Percentiles rank a stretch among this genome's conserved stretches.
Evolutionary conservation across 2,888 invertebrate genomes (phyloP).

Genomic region (Steinernema carpocapsae): DNA sequence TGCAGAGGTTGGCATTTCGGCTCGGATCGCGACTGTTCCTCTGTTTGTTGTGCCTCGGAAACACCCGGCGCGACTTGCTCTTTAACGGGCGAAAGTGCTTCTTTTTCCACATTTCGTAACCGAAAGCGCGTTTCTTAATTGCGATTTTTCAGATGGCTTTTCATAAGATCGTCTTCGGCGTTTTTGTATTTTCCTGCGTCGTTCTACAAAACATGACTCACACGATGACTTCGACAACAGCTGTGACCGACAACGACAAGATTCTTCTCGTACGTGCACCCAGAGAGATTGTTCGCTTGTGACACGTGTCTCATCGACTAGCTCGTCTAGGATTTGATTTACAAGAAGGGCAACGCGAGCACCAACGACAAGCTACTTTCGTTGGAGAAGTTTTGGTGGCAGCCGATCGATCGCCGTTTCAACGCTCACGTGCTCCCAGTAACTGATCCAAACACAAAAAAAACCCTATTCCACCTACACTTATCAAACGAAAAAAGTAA

Average conservation of each 20-base stretch:
- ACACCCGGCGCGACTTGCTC: background rate
- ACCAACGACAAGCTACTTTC: slow-evolving; percentile 21
- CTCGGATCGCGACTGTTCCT: background rate
- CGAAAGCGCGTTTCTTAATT: background rate
- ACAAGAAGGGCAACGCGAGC: slow-evolving; percentile 14
- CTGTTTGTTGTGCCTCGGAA: background rate
- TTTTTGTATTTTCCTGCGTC: no score
- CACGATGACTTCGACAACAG: background rate
- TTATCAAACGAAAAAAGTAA: slow-evolving; percentile 21
- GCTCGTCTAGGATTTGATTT: background rate
- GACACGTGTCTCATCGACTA: background rate
- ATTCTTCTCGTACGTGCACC: background rate
- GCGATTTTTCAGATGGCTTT: no score
- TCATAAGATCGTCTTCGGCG: no score
- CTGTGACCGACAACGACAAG: slow-evolving; percentile 9
- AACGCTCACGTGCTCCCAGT: slow-evolving; percentile 14
- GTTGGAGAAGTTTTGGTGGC: slow-evolving; percentile 19
- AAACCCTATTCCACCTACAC: slow-evolving; percentile 9
- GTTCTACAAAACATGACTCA: no score
- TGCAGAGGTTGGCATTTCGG: background rate
- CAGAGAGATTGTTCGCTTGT: background rate
- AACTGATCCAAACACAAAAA: background rate
- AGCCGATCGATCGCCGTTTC: slow-evolving; percentile 17
- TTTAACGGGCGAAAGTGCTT: background rate
- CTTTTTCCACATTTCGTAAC: background rate